phyloP scores from a whole-genome alignment of 2,797 vertebrate species.

The Hyperoplus lanceolatus region DNA sequence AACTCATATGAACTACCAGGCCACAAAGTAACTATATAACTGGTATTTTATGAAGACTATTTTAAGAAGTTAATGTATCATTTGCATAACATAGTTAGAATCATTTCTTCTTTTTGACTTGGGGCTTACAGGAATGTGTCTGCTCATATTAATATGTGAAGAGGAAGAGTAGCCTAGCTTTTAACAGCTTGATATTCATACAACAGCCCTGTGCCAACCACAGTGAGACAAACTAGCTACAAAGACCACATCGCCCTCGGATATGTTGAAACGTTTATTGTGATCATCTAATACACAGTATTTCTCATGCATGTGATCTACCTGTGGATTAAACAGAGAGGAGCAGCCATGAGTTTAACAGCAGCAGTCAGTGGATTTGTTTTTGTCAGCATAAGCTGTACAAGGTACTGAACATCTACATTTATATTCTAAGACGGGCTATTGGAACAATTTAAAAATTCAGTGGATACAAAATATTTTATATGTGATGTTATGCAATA shows the following conservation, averaged over 20 bases:
- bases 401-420: slow-evolving; percentile 6
- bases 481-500: neutral
- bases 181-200: neutral
- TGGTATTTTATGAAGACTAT: neutral
- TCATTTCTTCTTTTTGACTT: slow-evolving; percentile 17
- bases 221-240: neutral
- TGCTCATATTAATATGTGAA: neutral
- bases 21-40: neutral
- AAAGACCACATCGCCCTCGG: neutral
- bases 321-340: neutral
- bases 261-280: neutral
- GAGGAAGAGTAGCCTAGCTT: slow-evolving; percentile 13
- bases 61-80: neutral
- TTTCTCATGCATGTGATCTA: neutral
- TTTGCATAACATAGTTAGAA: neutral
- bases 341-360: slow-evolving; percentile 13
- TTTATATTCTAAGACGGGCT: neutral
- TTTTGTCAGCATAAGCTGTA: neutral
- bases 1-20: neutral
- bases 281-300: neutral
- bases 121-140: neutral
- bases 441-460: neutral
- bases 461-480: neutral
- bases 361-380: neutral
- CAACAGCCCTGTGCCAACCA: too few species aligned